Conservation (phyloP, 2,888 invertebrate species). For the Coenonympha arcania region DNA sequence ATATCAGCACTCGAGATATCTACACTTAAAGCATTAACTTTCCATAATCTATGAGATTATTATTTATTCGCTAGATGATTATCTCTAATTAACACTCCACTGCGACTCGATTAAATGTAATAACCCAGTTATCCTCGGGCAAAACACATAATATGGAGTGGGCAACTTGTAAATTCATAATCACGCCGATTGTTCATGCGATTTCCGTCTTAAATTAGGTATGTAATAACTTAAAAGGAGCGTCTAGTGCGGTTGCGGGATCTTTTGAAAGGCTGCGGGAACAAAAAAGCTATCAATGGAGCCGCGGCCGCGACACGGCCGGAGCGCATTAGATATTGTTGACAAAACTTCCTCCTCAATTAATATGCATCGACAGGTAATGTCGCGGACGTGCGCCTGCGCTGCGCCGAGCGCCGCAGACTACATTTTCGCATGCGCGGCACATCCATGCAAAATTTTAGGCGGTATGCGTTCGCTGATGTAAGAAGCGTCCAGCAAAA, state of each 20-base stretch:
- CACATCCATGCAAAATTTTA: conserved; percentile 74
- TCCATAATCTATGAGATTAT: conserved; percentile 45
- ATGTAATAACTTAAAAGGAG: conserved; percentile 58
- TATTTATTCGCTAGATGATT: conserved; percentile 60
- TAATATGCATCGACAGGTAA: conserved; percentile 72
- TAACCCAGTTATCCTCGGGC: conserved; percentile 61
- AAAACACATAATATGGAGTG: conserved; percentile 51
- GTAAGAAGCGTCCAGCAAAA: conserved; percentile 58
- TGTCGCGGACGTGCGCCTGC: conserved; percentile 61
- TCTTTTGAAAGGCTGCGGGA: conserved; percentile 49
- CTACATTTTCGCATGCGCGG: conserved; percentile 64
- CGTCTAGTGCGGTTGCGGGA: conserved; percentile 42
- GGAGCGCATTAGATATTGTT: conserved; percentile 73
- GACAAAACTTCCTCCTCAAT: conserved; percentile 72
- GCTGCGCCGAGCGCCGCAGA: conserved; percentile 40
- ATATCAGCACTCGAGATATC: conserved; percentile 46
- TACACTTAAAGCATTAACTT: conserved; percentile 45
- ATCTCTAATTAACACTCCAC: conserved; percentile 66
- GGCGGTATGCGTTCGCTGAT: conserved; percentile 69
- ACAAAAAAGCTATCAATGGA: conserved; percentile 65
- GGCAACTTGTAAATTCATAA: conserved; percentile 36
- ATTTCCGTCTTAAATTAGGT: conserved; percentile 58
- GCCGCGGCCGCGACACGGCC: conserved; percentile 55
- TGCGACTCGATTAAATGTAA: conserved; percentile 57
- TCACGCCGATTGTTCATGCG: conserved; percentile 47